Evolutionary conservation across 2,797 vertebrate species (phyloP).

Genomic region (Cynopterus sphinx): DNA sequence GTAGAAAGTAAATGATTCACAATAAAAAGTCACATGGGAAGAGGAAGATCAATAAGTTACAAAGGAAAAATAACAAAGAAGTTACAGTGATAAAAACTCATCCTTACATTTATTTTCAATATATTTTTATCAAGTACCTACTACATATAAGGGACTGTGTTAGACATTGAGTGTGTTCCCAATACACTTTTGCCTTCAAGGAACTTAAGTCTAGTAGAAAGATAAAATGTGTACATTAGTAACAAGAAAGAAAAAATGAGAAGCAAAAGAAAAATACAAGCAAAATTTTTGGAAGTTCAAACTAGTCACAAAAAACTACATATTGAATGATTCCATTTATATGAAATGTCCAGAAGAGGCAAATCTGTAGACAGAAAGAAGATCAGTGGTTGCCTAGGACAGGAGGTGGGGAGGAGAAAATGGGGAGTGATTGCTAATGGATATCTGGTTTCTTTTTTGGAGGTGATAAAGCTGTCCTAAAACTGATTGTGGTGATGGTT

Average conservation of each 20-base stretch:
- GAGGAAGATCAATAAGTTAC: not conserved
- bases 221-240: not conserved
- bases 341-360: not conserved
- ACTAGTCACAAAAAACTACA: not conserved
- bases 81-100: not conserved
- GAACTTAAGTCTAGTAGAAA: conserved; percentile 12
- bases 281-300: not conserved
- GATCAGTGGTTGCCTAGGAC: not conserved
- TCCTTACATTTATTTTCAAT: not conserved
- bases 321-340: not conserved
- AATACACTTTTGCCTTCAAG: not conserved
- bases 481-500: not conserved
- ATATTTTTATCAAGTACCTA: not conserved
- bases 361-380: not conserved
- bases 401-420: not conserved
- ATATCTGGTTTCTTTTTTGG: not conserved
- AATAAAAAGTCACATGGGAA: not conserved
- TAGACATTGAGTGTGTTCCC: not conserved
- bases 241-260: conserved; percentile 13
- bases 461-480: not conserved
- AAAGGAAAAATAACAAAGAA: not conserved
- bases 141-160: not conserved
- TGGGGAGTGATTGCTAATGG: not conserved
- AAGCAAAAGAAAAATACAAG: not conserved
- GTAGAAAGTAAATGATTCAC: not conserved